Evolutionary conservation across 2,113 vertebrate genomes (phyloP).

Genomic region (Saimiri boliviensis): DNA sequence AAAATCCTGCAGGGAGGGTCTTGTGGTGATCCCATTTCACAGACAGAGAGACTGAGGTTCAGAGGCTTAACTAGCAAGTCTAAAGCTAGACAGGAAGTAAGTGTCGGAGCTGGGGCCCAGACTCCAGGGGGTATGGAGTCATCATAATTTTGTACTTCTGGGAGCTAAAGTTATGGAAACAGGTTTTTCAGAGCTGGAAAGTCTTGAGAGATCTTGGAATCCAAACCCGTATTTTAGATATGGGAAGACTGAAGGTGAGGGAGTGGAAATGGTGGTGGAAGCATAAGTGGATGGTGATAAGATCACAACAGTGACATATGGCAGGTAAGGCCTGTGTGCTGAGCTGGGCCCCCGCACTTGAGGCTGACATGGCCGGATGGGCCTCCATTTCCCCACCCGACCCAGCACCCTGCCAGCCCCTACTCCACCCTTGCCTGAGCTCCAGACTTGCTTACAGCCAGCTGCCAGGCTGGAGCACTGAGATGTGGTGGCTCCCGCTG

Average conservation of each 20-base stretch:
- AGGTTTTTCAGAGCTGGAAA: background rate
- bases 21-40: background rate
- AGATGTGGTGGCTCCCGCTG: no score
- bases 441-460: background rate
- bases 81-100: background rate
- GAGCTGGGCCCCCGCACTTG: fast-evolving
- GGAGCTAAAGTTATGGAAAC: background rate
- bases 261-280: fast-evolving
- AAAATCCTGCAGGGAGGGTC: background rate
- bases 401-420: fast-evolving
- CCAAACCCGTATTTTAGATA: background rate
- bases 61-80: background rate
- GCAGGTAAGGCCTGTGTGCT: fast-evolving
- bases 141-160: background rate
- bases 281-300: fast-evolving
- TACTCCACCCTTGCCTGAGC: background rate
- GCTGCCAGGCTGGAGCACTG: background rate
- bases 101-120: background rate
- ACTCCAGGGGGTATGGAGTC: background rate
- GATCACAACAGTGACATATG: fast-evolving
- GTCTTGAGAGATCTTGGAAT: background rate
- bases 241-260: fast-evolving
- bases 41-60: background rate
- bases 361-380: no score
- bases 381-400: fast-evolving